Percentiles rank a stretch among this genome's conserved stretches.
Evolutionary conservation across 2,888 invertebrate species (phyloP).

Genomic region (Xestia rhomboidea): DNA sequence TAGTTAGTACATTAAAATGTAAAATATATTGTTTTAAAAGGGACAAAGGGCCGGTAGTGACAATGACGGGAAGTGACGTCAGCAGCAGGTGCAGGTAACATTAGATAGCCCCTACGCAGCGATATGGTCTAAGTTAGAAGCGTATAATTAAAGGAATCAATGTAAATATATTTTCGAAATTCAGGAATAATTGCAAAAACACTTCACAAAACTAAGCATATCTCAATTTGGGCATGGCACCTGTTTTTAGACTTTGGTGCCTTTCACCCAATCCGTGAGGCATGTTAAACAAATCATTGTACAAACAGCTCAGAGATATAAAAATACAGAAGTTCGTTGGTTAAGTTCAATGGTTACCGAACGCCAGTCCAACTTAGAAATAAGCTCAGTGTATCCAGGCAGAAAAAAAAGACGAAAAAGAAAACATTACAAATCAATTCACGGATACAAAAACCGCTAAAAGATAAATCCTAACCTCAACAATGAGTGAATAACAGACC

Average conservation of each 20-base stretch:
- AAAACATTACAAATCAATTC: neutral
- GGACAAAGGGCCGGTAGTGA: conserved; percentile 66
- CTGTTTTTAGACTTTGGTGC: neutral
- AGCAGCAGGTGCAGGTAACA: conserved; percentile 73
- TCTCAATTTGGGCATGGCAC: neutral
- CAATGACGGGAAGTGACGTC: conserved; percentile 79
- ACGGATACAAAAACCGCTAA: conserved; percentile 16
- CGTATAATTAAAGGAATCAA: conserved; percentile 13
- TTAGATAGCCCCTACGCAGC: conserved; percentile 56
- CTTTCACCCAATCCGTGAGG: neutral
- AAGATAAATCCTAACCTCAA: conserved; percentile 13
- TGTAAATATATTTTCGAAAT: neutral
- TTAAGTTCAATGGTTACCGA: neutral
- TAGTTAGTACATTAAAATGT: conserved; percentile 30
- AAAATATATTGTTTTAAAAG: conserved; percentile 62
- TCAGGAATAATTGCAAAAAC: neutral
- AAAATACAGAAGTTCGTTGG: neutral
- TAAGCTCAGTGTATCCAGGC: neutral
- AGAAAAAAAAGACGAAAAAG: neutral
- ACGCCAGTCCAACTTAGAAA: neutral
- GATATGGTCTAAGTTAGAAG: conserved; percentile 40
- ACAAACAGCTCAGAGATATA: neutral
- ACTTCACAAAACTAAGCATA: neutral
- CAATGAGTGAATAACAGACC: conserved; percentile 11
- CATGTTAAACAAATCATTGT: neutral